Conservation (phyloP, 2,113 vertebrate species). For the Raja brachyura region DNA sequence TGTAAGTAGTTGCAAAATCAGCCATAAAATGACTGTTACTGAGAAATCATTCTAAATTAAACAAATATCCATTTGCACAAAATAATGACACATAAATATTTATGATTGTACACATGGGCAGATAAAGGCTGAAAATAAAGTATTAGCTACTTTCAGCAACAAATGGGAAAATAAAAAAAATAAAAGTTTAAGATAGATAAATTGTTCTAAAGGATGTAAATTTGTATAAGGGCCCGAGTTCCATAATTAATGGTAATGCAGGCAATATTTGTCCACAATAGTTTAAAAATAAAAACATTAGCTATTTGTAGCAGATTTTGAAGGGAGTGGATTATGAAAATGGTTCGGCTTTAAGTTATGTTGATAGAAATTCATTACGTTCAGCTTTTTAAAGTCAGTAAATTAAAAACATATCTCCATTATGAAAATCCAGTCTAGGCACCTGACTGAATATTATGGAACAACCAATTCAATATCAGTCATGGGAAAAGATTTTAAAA, state of each 20-base stretch:
- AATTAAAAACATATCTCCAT: neutral
- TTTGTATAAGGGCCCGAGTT: neutral
- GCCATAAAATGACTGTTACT: neutral
- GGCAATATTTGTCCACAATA: neutral
- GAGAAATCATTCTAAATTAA: neutral
- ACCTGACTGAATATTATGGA: neutral
- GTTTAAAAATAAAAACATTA: neutral
- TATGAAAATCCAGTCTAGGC: neutral
- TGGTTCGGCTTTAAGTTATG: neutral
- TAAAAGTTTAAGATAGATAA: neutral
- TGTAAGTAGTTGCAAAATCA: neutral
- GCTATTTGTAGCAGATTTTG: neutral
- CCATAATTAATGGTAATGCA: neutral
- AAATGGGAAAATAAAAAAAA: neutral
- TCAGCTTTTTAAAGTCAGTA: neutral
- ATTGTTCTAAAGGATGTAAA: neutral
- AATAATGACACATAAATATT: neutral
- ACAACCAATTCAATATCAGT: neutral
- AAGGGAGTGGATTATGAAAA: neutral
- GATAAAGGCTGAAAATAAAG: neutral
- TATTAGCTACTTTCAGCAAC: neutral
- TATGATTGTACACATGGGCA: too few relatives aligned
- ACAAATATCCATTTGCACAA: neutral
- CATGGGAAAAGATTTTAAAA: neutral
- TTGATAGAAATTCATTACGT: neutral